Evolutionary conservation across 2,888 invertebrate species (phyloP), one percentile per base, ranked within the genome.

Genomic region (Cheilosia variabilis): DNA sequence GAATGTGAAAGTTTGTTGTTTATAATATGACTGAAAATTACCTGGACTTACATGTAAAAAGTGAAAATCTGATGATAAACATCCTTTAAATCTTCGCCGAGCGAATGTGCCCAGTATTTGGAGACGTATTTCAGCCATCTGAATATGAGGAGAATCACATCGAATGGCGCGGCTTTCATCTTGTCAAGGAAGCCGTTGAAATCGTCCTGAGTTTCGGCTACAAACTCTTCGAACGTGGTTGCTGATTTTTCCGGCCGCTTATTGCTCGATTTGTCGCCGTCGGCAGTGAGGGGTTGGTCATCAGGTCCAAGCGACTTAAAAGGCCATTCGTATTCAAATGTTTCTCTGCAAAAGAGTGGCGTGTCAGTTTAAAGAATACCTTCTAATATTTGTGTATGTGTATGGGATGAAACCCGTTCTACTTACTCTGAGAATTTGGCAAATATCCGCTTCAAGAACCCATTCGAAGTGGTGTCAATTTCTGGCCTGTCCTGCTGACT

Each of bases 81-180:
- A 19, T 82, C 71, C 50, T 88, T 88, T 15, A 90, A 73, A 37
- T 89, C 89, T 4, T 88, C 80, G 0, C 90, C 89, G 31, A 90
- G 62, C 6, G 83, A 41, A 27, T 87, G 75, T 10, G 88, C 72
- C 89, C 90, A 90, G 77, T 87, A 89, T 43, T 87, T 82, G 1
- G 90, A 89, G 15, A 90, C 75, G 69, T 88, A 88, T 78, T 90
- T 88, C 7, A 90, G 71, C 90, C 91, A 90, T 62, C 88, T 86
- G 68, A 87, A 89, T 37, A 90, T 88, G 9, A 90, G 77, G 2
- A 88, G 81, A 43, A 89, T 87, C 15, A 90, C 72, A 88, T 90
- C 90, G 37, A 89, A 90, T 6, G 65, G 83, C 31, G 69, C 60
- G 1, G 81, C 65, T 77, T 89, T 69, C 52, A 84, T 69, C 10